phyloP scores from a whole-genome alignment of 1,140 invertebrate species.

The Drosophila lowei region DNA sequence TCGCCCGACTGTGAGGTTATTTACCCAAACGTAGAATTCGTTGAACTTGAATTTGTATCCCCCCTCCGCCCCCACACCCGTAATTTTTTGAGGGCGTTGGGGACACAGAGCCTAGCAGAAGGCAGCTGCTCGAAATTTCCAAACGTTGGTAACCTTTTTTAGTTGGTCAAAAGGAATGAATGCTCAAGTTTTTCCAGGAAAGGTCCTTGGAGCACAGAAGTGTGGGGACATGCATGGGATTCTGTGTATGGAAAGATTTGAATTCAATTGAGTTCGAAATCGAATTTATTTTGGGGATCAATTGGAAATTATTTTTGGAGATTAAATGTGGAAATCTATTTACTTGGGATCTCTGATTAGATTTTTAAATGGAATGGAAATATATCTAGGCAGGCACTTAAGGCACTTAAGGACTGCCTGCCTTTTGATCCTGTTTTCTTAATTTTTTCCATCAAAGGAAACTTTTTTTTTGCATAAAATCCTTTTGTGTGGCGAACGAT shows the following conservation, averaged over 20 bases:
- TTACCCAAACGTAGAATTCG: constrained; percentile 71
- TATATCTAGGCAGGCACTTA: no score
- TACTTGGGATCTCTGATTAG: no score
- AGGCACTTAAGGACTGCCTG: no score
- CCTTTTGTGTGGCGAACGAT: background rate
- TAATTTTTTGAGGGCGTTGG: background rate
- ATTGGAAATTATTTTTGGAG: background rate
- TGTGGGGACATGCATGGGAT: constrained; percentile 20
- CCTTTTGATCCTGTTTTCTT: no score
- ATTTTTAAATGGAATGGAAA: no score
- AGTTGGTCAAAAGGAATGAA: constrained; percentile 33
- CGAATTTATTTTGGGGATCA: constrained; percentile 1
- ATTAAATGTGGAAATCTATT: background rate
- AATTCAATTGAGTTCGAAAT: constrained; percentile 1
- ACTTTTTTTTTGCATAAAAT: background rate
- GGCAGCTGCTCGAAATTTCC: constrained; percentile 41
- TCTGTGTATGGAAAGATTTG: constrained; percentile 6
- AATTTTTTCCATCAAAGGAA: background rate
- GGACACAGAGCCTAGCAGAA: background rate
- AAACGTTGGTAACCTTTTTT: constrained; percentile 37
- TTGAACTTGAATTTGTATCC: constrained; percentile 76
- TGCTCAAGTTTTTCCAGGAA: constrained; percentile 11
- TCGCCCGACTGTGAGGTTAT: constrained; percentile 64
- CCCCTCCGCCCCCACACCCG: background rate
- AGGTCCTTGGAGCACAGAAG: constrained; percentile 11